Conservation (phyloP, 2,888 invertebrate species). For the Hololepta plana region DNA sequence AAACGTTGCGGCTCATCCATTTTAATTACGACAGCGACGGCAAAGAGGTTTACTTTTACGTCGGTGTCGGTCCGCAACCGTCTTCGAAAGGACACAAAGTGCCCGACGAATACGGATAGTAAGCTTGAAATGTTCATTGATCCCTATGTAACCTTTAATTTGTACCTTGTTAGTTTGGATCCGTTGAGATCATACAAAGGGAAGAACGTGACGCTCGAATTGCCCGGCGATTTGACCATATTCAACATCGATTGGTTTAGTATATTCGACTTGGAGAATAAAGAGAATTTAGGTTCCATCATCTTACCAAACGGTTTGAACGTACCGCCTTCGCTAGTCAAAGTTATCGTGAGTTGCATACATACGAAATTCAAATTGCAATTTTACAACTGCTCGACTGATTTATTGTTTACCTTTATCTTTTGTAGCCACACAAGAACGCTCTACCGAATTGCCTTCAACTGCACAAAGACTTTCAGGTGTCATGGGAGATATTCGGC, state of each 20-base stretch:
- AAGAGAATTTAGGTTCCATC: constrained; percentile 52
- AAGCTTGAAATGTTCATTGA: constrained; percentile 30
- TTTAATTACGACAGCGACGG: constrained; percentile 64
- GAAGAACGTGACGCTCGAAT: constrained; percentile 51
- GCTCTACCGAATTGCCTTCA: constrained; percentile 69
- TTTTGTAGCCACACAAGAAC: constrained; percentile 35
- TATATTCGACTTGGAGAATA: constrained; percentile 51
- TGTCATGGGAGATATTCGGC: constrained; percentile 84
- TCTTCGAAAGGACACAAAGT: constrained; percentile 63
- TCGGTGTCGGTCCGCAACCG: constrained; percentile 76
- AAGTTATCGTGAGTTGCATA: constrained; percentile 29
- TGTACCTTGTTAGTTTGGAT: constrained; percentile 58
- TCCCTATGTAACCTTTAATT: constrained; percentile 1
- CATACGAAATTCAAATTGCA: not conserved
- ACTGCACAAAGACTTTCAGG: constrained; percentile 65
- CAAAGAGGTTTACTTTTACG: constrained; percentile 69
- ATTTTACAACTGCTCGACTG: constrained; percentile 2
- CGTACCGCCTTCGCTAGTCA: constrained; percentile 69
- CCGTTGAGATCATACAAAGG: constrained; percentile 52
- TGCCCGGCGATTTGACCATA: constrained; percentile 69
- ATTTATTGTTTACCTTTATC: no score
- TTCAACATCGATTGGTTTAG: constrained; percentile 74
- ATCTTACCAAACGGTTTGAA: constrained; percentile 65
- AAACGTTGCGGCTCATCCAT: constrained; percentile 57
- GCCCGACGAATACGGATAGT: constrained; percentile 88